A percentile compares a stretch with the other conserved stretches of the same genome.
Evolutionary conservation across 2,888 invertebrate genomes (phyloP).

Genomic region (Augochlorella aurata): DNA sequence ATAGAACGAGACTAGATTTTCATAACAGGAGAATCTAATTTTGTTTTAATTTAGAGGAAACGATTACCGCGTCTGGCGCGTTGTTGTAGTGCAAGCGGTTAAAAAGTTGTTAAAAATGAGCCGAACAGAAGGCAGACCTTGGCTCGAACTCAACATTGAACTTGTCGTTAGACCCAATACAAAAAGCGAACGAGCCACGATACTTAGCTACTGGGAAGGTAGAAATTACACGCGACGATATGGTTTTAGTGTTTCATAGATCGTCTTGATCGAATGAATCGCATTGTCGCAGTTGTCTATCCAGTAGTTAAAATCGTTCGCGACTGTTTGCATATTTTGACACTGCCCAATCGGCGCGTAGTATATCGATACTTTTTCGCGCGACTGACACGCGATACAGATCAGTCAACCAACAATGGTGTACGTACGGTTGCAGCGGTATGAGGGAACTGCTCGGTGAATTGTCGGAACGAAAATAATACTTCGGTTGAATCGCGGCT

Average conservation of each 20-base stretch:
- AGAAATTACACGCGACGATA: too few species aligned
- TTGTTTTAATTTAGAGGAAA: too few species aligned
- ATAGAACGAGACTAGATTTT: too few species aligned
- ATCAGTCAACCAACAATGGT: slow-evolving; percentile 19
- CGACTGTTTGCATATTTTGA: slow-evolving; percentile 19
- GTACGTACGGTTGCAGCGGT: not conserved
- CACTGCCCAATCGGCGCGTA: not conserved
- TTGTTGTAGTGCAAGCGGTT: too few species aligned
- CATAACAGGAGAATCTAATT: too few species aligned
- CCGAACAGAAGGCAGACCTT: too few species aligned
- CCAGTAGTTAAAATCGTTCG: not conserved
- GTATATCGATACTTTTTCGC: slow-evolving; percentile 45
- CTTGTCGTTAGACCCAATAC: too few species aligned
- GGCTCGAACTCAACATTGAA: too few species aligned
- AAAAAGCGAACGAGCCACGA: too few species aligned
- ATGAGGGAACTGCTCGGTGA: slow-evolving; percentile 8
- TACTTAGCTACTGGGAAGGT: too few species aligned
- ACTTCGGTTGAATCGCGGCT: slow-evolving; percentile 20
- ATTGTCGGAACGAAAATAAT: slow-evolving; percentile 32
- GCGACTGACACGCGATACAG: slow-evolving; percentile 27
- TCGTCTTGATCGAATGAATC: not conserved
- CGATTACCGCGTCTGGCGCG: too few species aligned
- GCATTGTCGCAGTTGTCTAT: slow-evolving; percentile 28
- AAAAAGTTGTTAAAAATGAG: too few species aligned
- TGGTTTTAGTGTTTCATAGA: not conserved